Evolutionary conservation across 2,888 invertebrate species (phyloP).

Genomic region (Spisula subtruncata): DNA sequence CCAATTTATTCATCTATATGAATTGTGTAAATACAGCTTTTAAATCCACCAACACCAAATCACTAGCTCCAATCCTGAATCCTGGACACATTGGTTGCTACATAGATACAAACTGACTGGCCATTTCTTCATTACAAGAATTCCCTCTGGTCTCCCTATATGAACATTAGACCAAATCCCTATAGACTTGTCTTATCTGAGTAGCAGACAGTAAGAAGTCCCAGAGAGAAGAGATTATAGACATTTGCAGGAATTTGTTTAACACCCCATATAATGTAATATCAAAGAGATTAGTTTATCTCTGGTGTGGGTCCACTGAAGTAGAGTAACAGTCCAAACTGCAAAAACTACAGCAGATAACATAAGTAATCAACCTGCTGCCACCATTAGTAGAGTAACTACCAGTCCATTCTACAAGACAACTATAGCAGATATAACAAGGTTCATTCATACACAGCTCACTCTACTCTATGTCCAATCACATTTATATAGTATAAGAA

Average conservation of each 20-base stretch:
- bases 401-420: no score
- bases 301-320: background rate
- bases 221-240: background rate
- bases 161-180: background rate
- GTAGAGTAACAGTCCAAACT: background rate
- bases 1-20: background rate
- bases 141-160: background rate
- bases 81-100: background rate
- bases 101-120: background rate
- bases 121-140: background rate
- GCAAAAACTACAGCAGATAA: no score
- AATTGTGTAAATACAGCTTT: background rate
- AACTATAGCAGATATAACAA: no score
- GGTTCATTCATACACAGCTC: no score
- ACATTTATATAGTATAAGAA: background rate
- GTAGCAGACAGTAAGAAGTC: background rate
- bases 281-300: background rate
- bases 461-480: background rate
- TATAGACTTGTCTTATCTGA: background rate
- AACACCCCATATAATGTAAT: constrained; percentile 17
- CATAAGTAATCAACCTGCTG: background rate
- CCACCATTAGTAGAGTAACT: no score
- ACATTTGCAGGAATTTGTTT: constrained; percentile 15
- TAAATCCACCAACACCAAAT: background rate
- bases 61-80: background rate